Evolutionary conservation across 2,113 vertebrate genomes (phyloP), one percentile per base, ranked within the genome.

Genomic region (Entelurus aequoreus): DNA sequence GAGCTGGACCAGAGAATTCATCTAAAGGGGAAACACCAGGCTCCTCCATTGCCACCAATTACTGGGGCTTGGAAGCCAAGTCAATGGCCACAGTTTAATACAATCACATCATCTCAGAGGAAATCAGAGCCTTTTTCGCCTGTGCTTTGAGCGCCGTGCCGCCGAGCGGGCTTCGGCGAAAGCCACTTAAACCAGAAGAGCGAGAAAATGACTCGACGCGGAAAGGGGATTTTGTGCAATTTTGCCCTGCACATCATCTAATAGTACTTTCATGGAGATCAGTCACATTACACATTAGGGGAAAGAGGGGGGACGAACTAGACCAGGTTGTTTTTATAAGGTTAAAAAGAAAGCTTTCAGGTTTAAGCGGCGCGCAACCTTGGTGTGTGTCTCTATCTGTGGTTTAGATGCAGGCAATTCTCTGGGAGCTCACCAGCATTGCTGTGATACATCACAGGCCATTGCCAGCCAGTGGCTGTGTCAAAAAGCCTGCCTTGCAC

Each of bases 401-500:
- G 44, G 42, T 68, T 58, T 35, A 12, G 10, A 12, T 62, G 66
- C 54, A 50, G 44, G 46, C 72, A 76, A 68, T 71, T 75, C 76
- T 61, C 71, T 74, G 74, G 50, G 6, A 75, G 66, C 78, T 78
- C 68, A 42, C 76, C 78, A 48, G 73, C 88, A 91, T 90, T 89
- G 82, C 85, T 69, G 55, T 83, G 84, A 92, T 90, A 89, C 84
- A 92, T 89, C 89, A 91, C 82, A 63, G 77, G 65, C 57, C 67
- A 77, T 72, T 74, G 68, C 54, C 71, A 69, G 81, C 69, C 65
- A 82, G 73, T 75, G 69, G 78, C 69, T 80, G 83, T 89, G 88
- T 90, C 87, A 89, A 82, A 90, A 86, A 83, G 81, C 75, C 81
- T 84, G 74, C 69, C 77, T 77, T 64, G 65, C 68, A 65, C 82